Base-by-base conservation (phyloP, 2,113 vertebrate genomes). In the Tapirus terrestris region DNA sequence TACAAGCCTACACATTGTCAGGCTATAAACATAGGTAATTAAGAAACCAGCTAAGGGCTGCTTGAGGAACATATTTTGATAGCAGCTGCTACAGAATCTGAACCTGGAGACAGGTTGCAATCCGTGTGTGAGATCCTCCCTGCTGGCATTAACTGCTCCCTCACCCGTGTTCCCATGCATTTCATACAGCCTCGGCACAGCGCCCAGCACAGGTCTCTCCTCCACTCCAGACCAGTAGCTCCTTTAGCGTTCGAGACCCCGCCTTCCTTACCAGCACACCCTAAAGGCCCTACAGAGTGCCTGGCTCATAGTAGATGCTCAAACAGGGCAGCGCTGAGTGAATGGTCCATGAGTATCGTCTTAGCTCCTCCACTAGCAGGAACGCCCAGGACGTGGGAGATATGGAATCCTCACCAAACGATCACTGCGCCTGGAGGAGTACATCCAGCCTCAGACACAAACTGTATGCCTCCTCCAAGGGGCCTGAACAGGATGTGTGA, bases 11-110 rank as follows among this genome's bases (percentile, higher is more conserved):
- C 58, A 90, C 43, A 10, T 16, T 60, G n/a, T 93, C 43, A 61
- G 61, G 58, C 88, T 91, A 45, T 68, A 84, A 92, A 82, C 91
- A 25, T 10, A 21, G 87, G 51, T 77, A 87, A 95, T 97, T 81
- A 93, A 86, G 58, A 89, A 80, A 95, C 65, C 56, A 94, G 80
- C 61, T 58, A 83, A 90, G 51, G 51, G 13, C 31, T 61, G 33
- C 68, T 48, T 73, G 25, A 31, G 79, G 56, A 45, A 88, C 29
- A 33, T 7, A 68, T 48, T 70, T 68, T 21, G 43, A 97, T 53
- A 70, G 72, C 89, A 93, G 63, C 63, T 51, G 77, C 84, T 65
- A 3, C 29, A 80, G 63, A 93, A 51, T 61, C 80, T 61, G 88
- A 94, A 95, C 31, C 25, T 36, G 67, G 33, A 61, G 39, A 76